Conservation (phyloP, 2,113 vertebrate species). For the Caracal caracal region DNA sequence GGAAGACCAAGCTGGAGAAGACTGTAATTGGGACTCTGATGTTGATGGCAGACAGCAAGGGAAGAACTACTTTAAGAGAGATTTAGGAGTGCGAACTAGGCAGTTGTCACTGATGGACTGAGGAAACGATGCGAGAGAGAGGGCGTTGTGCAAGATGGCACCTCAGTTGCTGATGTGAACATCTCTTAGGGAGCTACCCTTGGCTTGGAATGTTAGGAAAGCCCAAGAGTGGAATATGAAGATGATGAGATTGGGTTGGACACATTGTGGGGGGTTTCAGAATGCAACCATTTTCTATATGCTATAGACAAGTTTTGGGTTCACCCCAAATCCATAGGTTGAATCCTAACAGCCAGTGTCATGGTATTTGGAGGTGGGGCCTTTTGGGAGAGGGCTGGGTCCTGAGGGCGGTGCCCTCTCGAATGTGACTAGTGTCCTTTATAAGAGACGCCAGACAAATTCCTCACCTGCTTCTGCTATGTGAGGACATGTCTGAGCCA, state of each 20-base stretch:
- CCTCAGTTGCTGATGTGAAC: not conserved
- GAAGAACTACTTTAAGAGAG: not conserved
- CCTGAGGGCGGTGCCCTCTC: not conserved
- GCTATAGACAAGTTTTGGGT: not conserved
- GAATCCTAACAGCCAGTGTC: not conserved
- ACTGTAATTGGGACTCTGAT: too few relatives aligned
- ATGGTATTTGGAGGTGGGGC: not conserved
- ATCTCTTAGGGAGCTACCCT: not conserved
- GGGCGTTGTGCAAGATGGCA: not conserved
- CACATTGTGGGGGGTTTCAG: not conserved
- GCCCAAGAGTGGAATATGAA: not conserved
- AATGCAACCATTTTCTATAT: not conserved
- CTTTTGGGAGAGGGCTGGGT: not conserved
- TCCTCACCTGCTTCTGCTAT: not conserved
- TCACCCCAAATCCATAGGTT: not conserved
- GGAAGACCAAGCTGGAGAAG: not conserved
- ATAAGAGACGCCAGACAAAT: not conserved
- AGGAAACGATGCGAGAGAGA: not conserved
- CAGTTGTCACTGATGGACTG: not conserved
- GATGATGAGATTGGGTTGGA: not conserved
- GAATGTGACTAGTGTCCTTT: not conserved
- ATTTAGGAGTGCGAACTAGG: not conserved
- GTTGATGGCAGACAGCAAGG: not conserved
- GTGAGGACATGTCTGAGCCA: not conserved
- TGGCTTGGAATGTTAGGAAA: not conserved